phyloP scores from a whole-genome alignment of 2,797 vertebrate genomes.

The Gastrophryne carolinensis region DNA sequence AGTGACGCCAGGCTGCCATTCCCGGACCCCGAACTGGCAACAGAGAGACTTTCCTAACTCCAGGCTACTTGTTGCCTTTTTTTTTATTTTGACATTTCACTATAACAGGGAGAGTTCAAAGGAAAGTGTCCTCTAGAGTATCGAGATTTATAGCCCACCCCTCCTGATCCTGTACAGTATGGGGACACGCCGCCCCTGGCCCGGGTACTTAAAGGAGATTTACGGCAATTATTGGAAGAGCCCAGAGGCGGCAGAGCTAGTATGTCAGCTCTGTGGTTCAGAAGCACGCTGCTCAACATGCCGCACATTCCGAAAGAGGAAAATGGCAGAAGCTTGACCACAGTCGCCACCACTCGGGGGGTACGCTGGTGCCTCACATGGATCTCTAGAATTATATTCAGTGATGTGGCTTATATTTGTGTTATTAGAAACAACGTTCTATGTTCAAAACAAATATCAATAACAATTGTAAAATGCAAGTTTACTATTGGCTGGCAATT shows the following conservation, averaged over 20 bases:
- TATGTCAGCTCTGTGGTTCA: conserved; percentile 28
- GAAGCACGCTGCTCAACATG: not conserved
- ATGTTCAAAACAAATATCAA: too few relatives aligned
- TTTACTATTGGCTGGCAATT: too few relatives aligned
- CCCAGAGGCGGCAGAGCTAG: not conserved
- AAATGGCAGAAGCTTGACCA: too few relatives aligned
- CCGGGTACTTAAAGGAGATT: not conserved
- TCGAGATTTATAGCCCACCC: conserved; percentile 21
- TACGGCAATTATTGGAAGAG: conserved; percentile 9
- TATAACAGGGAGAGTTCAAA: conserved; percentile 28
- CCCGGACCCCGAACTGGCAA: not conserved
- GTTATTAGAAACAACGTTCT: too few relatives aligned
- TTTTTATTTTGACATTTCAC: conserved; percentile 9
- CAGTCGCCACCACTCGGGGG: too few relatives aligned
- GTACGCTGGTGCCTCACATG: too few relatives aligned
- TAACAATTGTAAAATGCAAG: too few relatives aligned
- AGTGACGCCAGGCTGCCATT: not conserved
- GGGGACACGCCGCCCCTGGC: not conserved
- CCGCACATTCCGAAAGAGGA: not conserved
- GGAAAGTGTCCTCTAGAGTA: not conserved
- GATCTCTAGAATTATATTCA: too few relatives aligned
- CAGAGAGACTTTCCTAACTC: not conserved
- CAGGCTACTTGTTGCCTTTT: not conserved
- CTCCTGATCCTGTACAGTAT: not conserved
- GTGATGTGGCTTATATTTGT: too few relatives aligned